Conservation (phyloP, 2,113 vertebrate species). For the Channa maculata region DNA sequence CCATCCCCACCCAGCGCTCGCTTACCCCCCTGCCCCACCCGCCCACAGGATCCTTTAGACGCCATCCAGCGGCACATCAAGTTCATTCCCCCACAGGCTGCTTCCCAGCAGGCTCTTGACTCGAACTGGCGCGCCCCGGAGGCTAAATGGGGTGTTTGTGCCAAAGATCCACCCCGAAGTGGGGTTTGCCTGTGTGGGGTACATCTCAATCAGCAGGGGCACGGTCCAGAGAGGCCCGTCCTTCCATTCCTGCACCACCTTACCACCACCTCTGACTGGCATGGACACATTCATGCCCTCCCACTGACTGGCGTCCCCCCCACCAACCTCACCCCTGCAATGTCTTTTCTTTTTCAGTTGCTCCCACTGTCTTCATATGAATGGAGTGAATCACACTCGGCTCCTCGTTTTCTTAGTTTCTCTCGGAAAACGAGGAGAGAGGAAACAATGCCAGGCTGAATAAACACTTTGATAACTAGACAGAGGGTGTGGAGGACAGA, state of each 20-base stretch:
- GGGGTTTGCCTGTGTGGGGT: conserved; percentile 82
- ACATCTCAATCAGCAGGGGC: conserved; percentile 94
- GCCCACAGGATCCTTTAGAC: conserved; percentile 74
- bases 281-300: conserved; percentile 55
- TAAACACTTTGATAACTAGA: conserved; percentile 74
- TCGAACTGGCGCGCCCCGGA: conserved; percentile 78
- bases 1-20: conserved; percentile 55
- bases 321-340: conserved; percentile 29
- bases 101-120: conserved; percentile 83
- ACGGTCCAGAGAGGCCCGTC: conserved; percentile 67
- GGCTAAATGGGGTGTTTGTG: conserved; percentile 69
- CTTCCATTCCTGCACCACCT: conserved; percentile 57
- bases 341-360: conserved; percentile 68
- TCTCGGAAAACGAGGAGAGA: conserved; percentile 61
- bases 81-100: conserved; percentile 81
- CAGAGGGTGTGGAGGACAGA: conserved; percentile 76
- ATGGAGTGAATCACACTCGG: conserved; percentile 53
- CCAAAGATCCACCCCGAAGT: conserved; percentile 57
- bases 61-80: conserved; percentile 87
- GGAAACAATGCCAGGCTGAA: conserved; percentile 76
- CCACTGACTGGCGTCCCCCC: conserved; percentile 45
- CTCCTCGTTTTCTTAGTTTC: conserved; percentile 38
- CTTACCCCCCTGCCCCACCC: conserved; percentile 49
- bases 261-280: conserved; percentile 63
- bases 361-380: conserved; percentile 67